These are phyloP conservation scores for Haemorhous mexicanus DNA, from an alignment of 2,113 vertebrate species.

Conservation along the genomic window DNA sequence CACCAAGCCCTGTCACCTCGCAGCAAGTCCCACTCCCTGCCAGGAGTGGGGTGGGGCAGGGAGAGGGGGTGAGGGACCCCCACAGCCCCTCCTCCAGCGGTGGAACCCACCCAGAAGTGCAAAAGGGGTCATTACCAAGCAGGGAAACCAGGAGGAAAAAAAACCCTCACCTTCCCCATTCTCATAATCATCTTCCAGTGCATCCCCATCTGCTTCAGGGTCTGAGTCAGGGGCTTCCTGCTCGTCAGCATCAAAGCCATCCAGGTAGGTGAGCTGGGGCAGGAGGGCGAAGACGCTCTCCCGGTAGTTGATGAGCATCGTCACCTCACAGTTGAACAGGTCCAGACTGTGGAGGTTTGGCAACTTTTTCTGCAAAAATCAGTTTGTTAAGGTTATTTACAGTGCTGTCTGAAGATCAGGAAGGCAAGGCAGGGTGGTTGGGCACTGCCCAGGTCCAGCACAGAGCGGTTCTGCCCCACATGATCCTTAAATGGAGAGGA, in stretches of 20 bases:
- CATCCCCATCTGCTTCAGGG: conserved; percentile 60
- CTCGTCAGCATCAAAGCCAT: conserved; percentile 78
- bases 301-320: conserved; percentile 77
- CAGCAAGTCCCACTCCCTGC: background rate
- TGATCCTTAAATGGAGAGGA: background rate
- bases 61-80: background rate
- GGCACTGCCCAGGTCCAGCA: background rate
- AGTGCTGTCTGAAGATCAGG: background rate
- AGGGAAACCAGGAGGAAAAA: background rate
- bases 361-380: conserved; percentile 73
- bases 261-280: conserved; percentile 79
- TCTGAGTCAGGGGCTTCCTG: conserved; percentile 80
- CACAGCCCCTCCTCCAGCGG: background rate
- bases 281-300: conserved; percentile 79
- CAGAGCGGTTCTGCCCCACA: background rate
- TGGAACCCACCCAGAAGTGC: background rate
- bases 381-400: accelerated
- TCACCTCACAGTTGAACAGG: conserved; percentile 83
- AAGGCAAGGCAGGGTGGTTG: background rate
- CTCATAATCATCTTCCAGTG: conserved; percentile 66
- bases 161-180: conserved; percentile 67
- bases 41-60: no score
- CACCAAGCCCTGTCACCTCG: background rate
- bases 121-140: background rate
- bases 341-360: conserved; percentile 77